Percentiles rank a stretch among this genome's conserved stretches.
These are phyloP conservation scores for Tiphia femorata DNA, from an alignment of 2,888 invertebrate species.

Conservation along the genomic window DNA sequence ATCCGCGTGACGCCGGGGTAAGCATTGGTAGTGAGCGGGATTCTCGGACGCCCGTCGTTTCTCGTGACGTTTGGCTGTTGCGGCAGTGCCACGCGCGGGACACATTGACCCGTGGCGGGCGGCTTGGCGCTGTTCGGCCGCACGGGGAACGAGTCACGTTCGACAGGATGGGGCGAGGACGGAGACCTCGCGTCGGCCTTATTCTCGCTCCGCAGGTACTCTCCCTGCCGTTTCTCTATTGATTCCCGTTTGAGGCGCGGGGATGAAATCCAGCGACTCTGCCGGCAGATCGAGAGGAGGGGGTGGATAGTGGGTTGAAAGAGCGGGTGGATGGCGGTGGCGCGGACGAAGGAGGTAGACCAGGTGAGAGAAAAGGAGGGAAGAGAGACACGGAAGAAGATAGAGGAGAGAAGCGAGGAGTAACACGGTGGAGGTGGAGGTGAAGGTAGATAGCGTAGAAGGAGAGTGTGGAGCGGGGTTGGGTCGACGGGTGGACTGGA, in stretches of 20 bases:
- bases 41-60: neutral
- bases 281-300: slow-evolving; percentile 15
- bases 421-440: neutral
- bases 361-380: neutral
- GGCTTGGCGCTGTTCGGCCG: slow-evolving; percentile 5
- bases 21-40: neutral
- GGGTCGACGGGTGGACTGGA: neutral
- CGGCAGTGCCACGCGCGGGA: neutral
- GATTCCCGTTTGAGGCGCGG: slow-evolving; percentile 46
- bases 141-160: slow-evolving; percentile 29
- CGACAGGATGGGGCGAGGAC: slow-evolving; percentile 28
- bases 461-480: neutral
- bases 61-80: no score
- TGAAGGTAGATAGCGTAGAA: neutral
- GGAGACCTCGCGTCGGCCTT: slow-evolving; percentile 11
- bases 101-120: neutral
- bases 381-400: neutral
- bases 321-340: neutral
- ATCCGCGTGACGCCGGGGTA: no score
- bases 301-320: slow-evolving; percentile 5
- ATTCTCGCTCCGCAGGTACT: slow-evolving; percentile 31
- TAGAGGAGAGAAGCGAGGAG: slow-evolving; percentile 2
- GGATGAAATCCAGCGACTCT: slow-evolving; percentile 24
- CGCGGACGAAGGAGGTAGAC: neutral
- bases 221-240: slow-evolving; percentile 47